These are phyloP conservation scores for Meloidogyne floridensis DNA, from an alignment of 1,140 invertebrate genomes.

Conservation along the genomic window DNA sequence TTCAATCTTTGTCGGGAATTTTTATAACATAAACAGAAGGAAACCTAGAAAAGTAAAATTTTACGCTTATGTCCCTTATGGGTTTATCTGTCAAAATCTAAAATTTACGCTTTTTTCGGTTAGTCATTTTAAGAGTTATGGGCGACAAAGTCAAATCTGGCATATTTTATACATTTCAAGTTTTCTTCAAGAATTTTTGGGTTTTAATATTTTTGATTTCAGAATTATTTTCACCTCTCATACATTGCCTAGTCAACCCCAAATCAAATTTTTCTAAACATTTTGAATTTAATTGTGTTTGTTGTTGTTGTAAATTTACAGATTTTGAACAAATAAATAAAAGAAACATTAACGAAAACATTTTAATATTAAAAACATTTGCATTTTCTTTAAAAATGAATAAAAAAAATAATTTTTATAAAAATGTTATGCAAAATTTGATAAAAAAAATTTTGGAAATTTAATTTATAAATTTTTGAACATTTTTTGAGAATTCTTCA, in stretches of 20 bases:
- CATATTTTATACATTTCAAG: not conserved
- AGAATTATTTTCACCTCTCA: slow-evolving; percentile 16
- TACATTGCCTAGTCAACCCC: slow-evolving; percentile 22
- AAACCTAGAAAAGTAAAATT: no score
- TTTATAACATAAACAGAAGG: no score
- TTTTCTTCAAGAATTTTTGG: not conserved
- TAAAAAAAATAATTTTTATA: not conserved
- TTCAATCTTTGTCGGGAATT: no score
- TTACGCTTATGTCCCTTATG: no score
- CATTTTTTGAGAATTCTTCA: not conserved
- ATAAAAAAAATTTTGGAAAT: not conserved
- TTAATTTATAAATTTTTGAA: not conserved
- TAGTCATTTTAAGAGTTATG: no score
- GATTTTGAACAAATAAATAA: not conserved
- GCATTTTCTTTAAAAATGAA: not conserved
- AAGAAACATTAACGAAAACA: not conserved
- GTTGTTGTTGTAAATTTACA: not conserved
- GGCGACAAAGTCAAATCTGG: no score
- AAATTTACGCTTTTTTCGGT: no score
- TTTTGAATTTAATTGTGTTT: not conserved
- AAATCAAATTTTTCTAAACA: slow-evolving; percentile 18
- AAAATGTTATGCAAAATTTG: not conserved
- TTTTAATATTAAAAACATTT: not conserved
- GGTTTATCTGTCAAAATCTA: no score
- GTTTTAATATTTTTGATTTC: not conserved